These are phyloP conservation scores for Halictus ligatus DNA, from an alignment of 2,888 invertebrate species.

Conservation along the genomic window DNA sequence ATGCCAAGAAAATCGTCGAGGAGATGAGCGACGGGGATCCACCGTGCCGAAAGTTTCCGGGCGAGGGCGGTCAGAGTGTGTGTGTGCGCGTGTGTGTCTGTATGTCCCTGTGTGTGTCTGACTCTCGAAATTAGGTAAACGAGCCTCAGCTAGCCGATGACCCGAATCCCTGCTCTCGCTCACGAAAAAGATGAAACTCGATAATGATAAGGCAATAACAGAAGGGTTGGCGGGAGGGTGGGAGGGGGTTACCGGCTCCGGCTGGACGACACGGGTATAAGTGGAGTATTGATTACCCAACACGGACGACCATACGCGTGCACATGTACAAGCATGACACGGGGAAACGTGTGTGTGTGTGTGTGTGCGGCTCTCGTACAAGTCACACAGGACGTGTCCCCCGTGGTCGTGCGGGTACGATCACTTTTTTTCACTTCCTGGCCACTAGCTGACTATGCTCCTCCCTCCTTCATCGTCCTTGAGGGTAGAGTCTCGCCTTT, in stretches of 20 bases:
- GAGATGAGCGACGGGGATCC: not conserved
- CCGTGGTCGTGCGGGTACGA: conserved; percentile 4
- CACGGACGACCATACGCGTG: conserved; percentile 35
- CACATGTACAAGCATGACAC: conserved; percentile 24
- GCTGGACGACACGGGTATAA: conserved; percentile 66
- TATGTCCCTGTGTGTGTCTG: too few species aligned
- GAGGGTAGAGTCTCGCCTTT: too few species aligned
- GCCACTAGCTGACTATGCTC: not conserved
- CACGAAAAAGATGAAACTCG: conserved; percentile 68
- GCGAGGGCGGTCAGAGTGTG: too few species aligned
- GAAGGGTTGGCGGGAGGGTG: too few species aligned
- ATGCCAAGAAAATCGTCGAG: not conserved
- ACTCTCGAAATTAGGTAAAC: conserved; percentile 51
- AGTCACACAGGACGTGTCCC: conserved; percentile 2
- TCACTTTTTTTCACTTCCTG: conserved; percentile 50
- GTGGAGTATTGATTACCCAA: conserved; percentile 75
- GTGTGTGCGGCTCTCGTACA: conserved; percentile 12
- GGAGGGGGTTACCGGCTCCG: conserved; percentile 46
- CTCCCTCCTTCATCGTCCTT: not conserved
- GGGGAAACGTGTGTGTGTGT: conserved; percentile 17
- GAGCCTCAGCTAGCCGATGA: conserved; percentile 36
- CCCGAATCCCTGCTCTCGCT: conserved; percentile 40
- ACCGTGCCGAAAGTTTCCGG: not conserved
- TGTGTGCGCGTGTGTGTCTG: too few species aligned
- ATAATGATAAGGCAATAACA: conserved; percentile 74